These are phyloP conservation scores for Drosophila prolongata DNA, from an alignment of 2,888 invertebrate genomes.

Conservation along the genomic window DNA sequence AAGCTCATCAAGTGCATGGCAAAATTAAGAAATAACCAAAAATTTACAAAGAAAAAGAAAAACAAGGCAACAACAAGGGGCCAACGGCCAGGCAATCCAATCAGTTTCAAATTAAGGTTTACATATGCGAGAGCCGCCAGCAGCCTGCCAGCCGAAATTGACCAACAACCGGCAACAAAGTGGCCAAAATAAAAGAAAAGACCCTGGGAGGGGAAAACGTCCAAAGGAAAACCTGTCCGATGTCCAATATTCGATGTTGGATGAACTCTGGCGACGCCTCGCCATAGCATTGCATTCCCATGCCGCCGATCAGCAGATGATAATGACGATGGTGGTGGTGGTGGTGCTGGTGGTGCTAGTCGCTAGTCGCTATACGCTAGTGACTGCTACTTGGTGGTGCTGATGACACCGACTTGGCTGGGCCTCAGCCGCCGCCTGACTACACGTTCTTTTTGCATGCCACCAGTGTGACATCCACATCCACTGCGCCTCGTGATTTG, in stretches of 20 bases:
- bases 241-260: slow-evolving; percentile 29
- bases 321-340: slow-evolving; percentile 24
- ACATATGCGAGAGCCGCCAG: slow-evolving; percentile 63
- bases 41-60: slow-evolving; percentile 34
- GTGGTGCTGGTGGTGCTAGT: background rate
- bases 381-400: slow-evolving; percentile 3
- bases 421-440: slow-evolving; percentile 24
- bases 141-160: slow-evolving; percentile 53
- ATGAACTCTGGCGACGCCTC: slow-evolving; percentile 63
- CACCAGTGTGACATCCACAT: slow-evolving; percentile 66
- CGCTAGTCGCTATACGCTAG: slow-evolving; percentile 3
- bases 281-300: slow-evolving; percentile 59
- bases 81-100: slow-evolving; percentile 66
- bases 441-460: slow-evolving; percentile 69
- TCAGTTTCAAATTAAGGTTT: slow-evolving; percentile 77
- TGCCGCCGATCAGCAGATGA: slow-evolving; percentile 30
- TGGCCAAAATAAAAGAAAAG: slow-evolving; percentile 42
- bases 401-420: slow-evolving; percentile 24
- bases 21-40: slow-evolving; percentile 51
- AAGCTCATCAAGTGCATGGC: slow-evolving; percentile 62
- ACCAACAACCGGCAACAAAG: slow-evolving; percentile 64
- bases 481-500: slow-evolving; percentile 64
- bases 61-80: slow-evolving; percentile 47
- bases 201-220: slow-evolving; percentile 22
- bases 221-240: slow-evolving; percentile 55